Evolutionary conservation across 2,113 vertebrate species (phyloP).

Genomic region (Megaceryle maxima): DNA sequence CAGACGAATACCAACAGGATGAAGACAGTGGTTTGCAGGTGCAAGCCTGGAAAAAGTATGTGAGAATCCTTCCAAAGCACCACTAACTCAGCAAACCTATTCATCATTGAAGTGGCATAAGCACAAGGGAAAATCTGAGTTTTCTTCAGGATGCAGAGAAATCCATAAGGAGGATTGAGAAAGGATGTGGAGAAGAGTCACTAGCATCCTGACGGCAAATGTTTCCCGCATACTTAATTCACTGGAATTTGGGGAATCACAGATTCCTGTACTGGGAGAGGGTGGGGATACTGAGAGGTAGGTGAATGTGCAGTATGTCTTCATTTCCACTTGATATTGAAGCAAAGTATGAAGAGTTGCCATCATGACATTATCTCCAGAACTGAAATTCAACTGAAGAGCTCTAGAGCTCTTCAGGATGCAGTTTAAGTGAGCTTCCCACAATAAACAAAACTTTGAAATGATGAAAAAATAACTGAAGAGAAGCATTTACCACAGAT

Average conservation of each 20-base stretch:
- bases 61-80: not conserved
- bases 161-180: not conserved
- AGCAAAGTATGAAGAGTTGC: not conserved
- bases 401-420: not conserved
- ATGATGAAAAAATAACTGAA: not conserved
- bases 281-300: fast-evolving
- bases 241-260: not conserved
- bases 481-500: not conserved
- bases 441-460: not conserved
- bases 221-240: not conserved
- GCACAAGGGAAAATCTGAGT: not conserved
- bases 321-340: not conserved
- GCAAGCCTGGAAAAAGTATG: not conserved
- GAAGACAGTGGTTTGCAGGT: not conserved
- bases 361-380: not conserved
- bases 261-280: not conserved
- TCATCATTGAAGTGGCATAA: not conserved
- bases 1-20: conserved; percentile 49
- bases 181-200: not conserved
- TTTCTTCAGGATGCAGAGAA: not conserved
- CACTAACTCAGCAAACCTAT: not conserved
- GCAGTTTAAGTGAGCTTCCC: not conserved
- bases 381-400: not conserved
- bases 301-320: too few species aligned
- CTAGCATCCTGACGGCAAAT: not conserved